Evolutionary conservation across 2,113 vertebrate genomes (phyloP).

Genomic region (Sinocyclocheilus maitianheensis): DNA sequence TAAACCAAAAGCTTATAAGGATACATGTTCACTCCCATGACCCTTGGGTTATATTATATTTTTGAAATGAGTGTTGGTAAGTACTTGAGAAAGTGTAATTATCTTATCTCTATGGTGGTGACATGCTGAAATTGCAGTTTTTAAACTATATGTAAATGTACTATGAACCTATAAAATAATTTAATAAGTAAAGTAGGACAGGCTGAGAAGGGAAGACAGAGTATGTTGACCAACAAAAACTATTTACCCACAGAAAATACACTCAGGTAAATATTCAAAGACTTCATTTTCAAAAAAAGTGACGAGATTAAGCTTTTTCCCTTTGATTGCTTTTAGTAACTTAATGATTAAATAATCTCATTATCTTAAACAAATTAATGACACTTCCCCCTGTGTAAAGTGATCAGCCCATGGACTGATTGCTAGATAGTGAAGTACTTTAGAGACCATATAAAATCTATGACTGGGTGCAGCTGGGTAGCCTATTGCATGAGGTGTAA

Average conservation of each 20-base stretch:
- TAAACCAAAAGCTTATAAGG: neutral
- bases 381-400: slow-evolving; percentile 10
- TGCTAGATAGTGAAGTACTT: slow-evolving; percentile 29
- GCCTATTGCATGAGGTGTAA: slow-evolving; percentile 31
- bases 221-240: neutral
- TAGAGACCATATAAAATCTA: slow-evolving; percentile 33
- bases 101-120: slow-evolving; percentile 20
- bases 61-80: neutral
- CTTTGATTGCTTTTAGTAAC: neutral
- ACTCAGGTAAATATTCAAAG: neutral
- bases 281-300: neutral
- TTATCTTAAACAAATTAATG: slow-evolving; percentile 1
- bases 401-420: slow-evolving; percentile 44
- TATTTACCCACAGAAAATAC: neutral
- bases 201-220: neutral
- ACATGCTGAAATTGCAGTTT: neutral
- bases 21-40: neutral
- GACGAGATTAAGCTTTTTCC: neutral
- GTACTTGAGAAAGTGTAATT: neutral
- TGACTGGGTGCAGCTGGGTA: slow-evolving; percentile 42
- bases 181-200: neutral
- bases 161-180: slow-evolving; percentile 21
- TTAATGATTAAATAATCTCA: neutral
- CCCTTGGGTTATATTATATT: neutral
- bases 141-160: neutral